A percentile compares a stretch with the other conserved stretches of the same genome.
Evolutionary conservation across 2,888 invertebrate genomes (phyloP).

Genomic region (Macrosiphum euphorbiae): DNA sequence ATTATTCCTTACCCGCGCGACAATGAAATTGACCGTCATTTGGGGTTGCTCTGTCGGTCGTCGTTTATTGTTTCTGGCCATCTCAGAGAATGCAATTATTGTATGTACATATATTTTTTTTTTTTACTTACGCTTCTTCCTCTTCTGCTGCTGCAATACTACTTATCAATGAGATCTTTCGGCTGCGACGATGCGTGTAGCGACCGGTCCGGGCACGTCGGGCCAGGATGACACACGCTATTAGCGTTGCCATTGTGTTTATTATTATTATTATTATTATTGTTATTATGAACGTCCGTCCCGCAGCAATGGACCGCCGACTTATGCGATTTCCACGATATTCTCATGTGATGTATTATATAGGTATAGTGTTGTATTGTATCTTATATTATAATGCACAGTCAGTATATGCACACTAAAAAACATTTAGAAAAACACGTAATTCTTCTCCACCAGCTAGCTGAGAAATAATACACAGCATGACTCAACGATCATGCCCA

Average conservation of each 20-base stretch:
- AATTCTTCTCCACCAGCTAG: neutral
- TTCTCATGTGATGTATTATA: neutral
- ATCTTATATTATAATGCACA: neutral
- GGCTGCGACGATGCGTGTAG: neutral
- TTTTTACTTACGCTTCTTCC: neutral
- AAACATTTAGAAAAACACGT: neutral
- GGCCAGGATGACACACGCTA: conserved; percentile 3
- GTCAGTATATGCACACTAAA: neutral
- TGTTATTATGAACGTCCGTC: neutral
- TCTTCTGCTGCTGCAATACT: neutral
- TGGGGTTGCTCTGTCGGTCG: neutral
- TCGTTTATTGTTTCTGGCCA: conserved; percentile 19
- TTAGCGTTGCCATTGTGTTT: conserved; percentile 26
- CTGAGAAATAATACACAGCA: neutral
- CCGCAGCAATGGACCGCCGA: neutral
- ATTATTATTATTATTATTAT: conserved; percentile 35
- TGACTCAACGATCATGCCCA: neutral
- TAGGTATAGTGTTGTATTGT: neutral
- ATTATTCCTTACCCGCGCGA: neutral
- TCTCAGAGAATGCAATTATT: neutral
- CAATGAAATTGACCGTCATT: neutral
- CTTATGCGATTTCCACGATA: neutral
- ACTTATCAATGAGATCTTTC: conserved; percentile 33
- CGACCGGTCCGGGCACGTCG: conserved; percentile 12
- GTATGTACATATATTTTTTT: neutral